Percentiles rank a stretch among this genome's conserved stretches.
Evolutionary conservation across 2,113 vertebrate species (phyloP).

Genomic region (Chamaea fasciata): DNA sequence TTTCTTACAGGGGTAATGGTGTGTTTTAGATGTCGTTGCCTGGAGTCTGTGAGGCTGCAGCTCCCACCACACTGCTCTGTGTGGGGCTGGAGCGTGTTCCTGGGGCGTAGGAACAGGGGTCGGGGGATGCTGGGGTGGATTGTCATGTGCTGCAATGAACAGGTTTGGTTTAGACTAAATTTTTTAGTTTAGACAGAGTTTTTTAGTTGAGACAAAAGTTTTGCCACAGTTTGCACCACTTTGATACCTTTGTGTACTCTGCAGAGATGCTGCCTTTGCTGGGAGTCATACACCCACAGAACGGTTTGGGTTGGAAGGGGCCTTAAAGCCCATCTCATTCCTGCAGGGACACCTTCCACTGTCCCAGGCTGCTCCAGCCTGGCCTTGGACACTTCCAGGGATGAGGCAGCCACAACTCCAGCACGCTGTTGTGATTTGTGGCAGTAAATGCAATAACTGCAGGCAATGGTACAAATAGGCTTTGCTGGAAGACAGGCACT

Average conservation of each 20-base stretch:
- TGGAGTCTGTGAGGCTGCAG: not conserved
- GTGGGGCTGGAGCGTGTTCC: not conserved
- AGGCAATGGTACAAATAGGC: not conserved
- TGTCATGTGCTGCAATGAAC: not conserved
- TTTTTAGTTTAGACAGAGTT: not conserved
- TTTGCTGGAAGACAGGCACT: not conserved
- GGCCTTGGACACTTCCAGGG: not conserved
- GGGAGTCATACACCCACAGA: not conserved
- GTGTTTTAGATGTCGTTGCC: not conserved
- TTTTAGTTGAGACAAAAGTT: not conserved
- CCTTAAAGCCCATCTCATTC: not conserved
- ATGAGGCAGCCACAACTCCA: not conserved
- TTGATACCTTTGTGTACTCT: not conserved
- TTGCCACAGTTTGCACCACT: not conserved
- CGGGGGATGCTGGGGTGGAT: not conserved
- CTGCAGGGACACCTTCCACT: not conserved
- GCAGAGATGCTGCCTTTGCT: not conserved
- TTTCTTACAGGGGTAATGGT: not conserved
- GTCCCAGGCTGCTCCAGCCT: not conserved
- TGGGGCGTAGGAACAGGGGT: rapidly evolving
- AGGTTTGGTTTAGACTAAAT: not conserved
- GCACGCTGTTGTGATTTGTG: not conserved
- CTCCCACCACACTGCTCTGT: rapidly evolving
- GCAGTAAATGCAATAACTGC: not conserved
- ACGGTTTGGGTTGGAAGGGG: not conserved